Evolutionary conservation across 2,888 invertebrate species (phyloP), one percentile per base, ranked within the genome.

Genomic region (Actias luna): DNA sequence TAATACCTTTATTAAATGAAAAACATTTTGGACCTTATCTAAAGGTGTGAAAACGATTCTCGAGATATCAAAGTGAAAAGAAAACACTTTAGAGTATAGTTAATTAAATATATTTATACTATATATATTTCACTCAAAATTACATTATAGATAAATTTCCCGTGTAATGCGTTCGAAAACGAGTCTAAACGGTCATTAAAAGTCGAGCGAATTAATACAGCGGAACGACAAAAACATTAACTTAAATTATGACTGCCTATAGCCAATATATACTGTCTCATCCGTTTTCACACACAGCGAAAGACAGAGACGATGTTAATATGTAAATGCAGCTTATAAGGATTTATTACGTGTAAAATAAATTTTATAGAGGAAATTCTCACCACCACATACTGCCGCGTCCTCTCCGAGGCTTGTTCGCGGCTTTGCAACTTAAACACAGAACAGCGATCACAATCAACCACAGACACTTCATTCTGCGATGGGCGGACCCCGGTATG

Each of bases 381-480:
- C 93, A 97, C 97, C 97, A 97, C 97, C 97, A 97, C 96, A 97
- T 97, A 77, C 97, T 97, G 85, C 97, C 97, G 81, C 97, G 94
- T 80, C 97, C 97, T 83, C 97, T 93, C 83, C 96, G 95, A 75
- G 94, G 94, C 82, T 95, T 95, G 82, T 94, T 94, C 74, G 84
- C 85, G 84, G 91, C 83, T 65, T 88, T 87, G 83, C 89, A 87
- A 82, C 91, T 78, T 84, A 87, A 88, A 86, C 91, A 91, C 89
- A 92, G 76, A 84, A 93, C 88, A 70, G 93, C 85, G 79, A 94
- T 86, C 87, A 91, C 92, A 82, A 90, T 87, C 80, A 93, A 88
- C 81, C 94, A 93, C 90, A 89, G 78, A 83, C 92, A 92, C 91
- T 90, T 89, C 93, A 91, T 93, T 80, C 79, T 88, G 80, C 78